phyloP scores from a whole-genome alignment of 2,888 invertebrate genomes.

The Andrena praecox region DNA sequence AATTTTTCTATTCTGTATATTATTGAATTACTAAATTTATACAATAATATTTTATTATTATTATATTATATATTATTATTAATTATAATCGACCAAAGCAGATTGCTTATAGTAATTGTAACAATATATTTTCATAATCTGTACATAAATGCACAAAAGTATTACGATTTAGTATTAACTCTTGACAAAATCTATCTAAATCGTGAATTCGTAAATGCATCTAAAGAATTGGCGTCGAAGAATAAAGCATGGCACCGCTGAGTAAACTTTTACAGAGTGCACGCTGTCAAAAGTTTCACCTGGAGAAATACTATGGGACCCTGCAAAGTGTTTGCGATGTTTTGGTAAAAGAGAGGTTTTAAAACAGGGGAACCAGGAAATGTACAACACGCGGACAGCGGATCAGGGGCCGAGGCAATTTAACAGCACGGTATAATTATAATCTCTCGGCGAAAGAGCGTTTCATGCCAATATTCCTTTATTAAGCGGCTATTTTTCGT shows the following conservation, averaged over 20 bases:
- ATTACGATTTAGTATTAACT: too few relatives aligned
- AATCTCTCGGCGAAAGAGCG: constrained; percentile 75
- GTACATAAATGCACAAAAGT: too few relatives aligned
- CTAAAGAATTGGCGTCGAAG: neutral
- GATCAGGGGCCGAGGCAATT: constrained; percentile 70
- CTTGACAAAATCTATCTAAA: too few relatives aligned
- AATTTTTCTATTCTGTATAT: too few relatives aligned
- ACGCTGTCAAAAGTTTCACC: neutral
- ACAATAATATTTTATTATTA: too few relatives aligned
- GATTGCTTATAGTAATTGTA: too few relatives aligned
- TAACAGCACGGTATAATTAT: constrained; percentile 77
- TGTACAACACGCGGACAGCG: constrained; percentile 1
- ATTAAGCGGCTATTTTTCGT: constrained; percentile 78
- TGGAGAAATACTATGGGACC: neutral
- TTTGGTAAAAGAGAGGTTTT: constrained; percentile 11
- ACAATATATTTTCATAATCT: too few relatives aligned
- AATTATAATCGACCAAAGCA: too few relatives aligned
- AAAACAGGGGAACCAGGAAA: constrained; percentile 21
- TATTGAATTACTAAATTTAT: too few relatives aligned
- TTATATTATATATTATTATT: too few relatives aligned
- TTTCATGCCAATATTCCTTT: constrained; percentile 77
- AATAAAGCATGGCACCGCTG: neutral
- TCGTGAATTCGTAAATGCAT: too few relatives aligned
- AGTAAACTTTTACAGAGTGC: neutral
- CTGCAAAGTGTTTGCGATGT: constrained; percentile 13